Base-by-base conservation (phyloP, 2,888 invertebrate genomes). In the Philaethria dido region DNA sequence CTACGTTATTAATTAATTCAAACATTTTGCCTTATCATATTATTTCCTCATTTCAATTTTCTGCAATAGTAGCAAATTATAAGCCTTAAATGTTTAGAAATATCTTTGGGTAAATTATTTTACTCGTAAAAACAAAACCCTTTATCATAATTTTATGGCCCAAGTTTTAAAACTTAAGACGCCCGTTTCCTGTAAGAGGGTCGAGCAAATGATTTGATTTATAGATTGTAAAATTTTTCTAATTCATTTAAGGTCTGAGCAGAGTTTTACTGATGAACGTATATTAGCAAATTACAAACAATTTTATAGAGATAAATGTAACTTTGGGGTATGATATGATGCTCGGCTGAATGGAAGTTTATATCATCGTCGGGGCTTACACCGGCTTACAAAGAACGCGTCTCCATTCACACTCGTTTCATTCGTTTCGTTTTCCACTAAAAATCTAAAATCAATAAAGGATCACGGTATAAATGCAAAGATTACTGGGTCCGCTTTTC, bases 391-490 rank as follows among this genome's bases (percentile, higher is more conserved):
- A 82, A 79, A 84, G 83, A 77, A 80, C 89, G 84, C 88, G 87
- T 90, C 89, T 90, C 91, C 88, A 92, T 92, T 92, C 91, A 92
- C 81, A 78, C 84, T 78, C 73, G 84, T 85, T 91, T 89, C 90
- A 92, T 92, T 92, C 92, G 90, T 89, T 89, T 85, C 89, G 88
- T 78, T 90, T 88, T 87, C 86, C 86, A 87, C 90, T 91, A 92
- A 92, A 92, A 92, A 92, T 92, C 92, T 92, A 92, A 92, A 92
- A 92, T 92, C 92, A 92, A 92, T 92, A 92, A 91, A 90, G 92
- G 92, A 92, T 92, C 91, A 90, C 83, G 80, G 88, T 80, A 89
- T 92, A 92, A 92, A 92, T 91, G 91, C 91, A 90, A 92, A 92
- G 92, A 92, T 92, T 92, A 92, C 85, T 80, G 81, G 88, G 87